Conservation (phyloP, 2,888 invertebrate species). For the Macroteleia sp. region DNA sequence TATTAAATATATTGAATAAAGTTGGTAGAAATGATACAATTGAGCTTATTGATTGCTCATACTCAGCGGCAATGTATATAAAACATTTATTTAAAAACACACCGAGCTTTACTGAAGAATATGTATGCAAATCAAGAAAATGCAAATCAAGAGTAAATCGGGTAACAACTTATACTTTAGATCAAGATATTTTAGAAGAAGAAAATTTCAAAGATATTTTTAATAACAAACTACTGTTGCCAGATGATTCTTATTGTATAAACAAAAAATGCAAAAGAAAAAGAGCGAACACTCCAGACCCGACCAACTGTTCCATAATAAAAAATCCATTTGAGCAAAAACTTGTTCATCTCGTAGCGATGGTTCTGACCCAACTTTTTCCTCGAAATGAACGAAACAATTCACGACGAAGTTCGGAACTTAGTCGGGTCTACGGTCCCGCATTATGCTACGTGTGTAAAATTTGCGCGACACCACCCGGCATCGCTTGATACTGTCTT, state of each 20-base stretch:
- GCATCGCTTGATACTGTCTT: slow-evolving; percentile 53
- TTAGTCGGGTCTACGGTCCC: slow-evolving; percentile 29
- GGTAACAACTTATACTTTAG: no score
- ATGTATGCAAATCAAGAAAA: no score
- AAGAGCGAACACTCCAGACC: slow-evolving; percentile 5
- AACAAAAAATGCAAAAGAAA: no score
- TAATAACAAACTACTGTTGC: no score
- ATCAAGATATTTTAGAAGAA: no score
- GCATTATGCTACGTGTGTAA: slow-evolving; percentile 58
- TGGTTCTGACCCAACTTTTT: slow-evolving; percentile 37
- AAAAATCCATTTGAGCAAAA: slow-evolving; percentile 41
- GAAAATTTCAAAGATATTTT: no score
- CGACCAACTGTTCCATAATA: slow-evolving; percentile 30
- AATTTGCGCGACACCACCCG: slow-evolving; percentile 48
- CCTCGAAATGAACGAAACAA: slow-evolving; percentile 44
- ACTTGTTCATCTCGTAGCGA: slow-evolving; percentile 42
- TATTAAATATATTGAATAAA: background rate
- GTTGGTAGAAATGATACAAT: no score
- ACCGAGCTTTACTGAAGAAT: slow-evolving; percentile 2
- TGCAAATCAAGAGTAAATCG: no score
- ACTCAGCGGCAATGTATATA: background rate
- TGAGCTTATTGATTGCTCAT: no score
- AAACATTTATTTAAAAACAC: slow-evolving; percentile 4
- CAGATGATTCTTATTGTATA: no score
- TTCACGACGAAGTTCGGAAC: slow-evolving; percentile 34